Base-by-base conservation (phyloP, 1,140 invertebrate genomes). In the Bombus superbus region DNA sequence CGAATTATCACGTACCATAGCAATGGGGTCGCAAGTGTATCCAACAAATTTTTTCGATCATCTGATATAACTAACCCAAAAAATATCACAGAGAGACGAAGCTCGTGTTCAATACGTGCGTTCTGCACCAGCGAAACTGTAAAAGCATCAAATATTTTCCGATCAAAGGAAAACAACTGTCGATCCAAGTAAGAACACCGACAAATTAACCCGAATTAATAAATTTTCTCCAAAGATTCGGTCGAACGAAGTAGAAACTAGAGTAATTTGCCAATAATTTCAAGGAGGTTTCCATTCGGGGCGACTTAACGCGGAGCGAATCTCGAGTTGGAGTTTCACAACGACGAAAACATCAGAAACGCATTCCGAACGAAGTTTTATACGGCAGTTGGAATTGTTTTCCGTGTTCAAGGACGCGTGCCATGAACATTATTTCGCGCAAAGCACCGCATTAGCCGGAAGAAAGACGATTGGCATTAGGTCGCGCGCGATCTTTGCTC, bases 361-460 rank as follows among this genome's bases (percentile, higher is more conserved):
- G 69, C 69, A 53, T 81, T 73, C 35, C 42, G 74, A 40, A 35
- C 44, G 40, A 68, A 78, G 42, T 69, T 84, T 79, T 79, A 69
- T 44, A 57, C 66, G 64, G 11, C 72, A 11, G 15, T 44, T 32
- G 82, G 82, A 84, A 84, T 69, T 62, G 78, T 85, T 74, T 74
- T 47, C 53, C 42, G 35, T 38, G 78, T 81, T 85, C 68, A 74
- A 81, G 68, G 74, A 13, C 83, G 68, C n/a, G 69, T 72, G 44
- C 72, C 69, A 71, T 74, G 78, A 79, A 38, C 84, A 83, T 89
- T 89, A 89, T 89, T 77, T 89, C 75, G 78, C 62, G 76, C 77
- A 79, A 89, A 86, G 88, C 88, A 81, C 84, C 87, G 88, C 86
- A 86, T 89, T 89, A 89, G 84, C 74, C 53, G 81, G 77, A 86